Base-by-base conservation (phyloP, 2,888 invertebrate genomes). In the Lepidocyrtinus sp. region DNA sequence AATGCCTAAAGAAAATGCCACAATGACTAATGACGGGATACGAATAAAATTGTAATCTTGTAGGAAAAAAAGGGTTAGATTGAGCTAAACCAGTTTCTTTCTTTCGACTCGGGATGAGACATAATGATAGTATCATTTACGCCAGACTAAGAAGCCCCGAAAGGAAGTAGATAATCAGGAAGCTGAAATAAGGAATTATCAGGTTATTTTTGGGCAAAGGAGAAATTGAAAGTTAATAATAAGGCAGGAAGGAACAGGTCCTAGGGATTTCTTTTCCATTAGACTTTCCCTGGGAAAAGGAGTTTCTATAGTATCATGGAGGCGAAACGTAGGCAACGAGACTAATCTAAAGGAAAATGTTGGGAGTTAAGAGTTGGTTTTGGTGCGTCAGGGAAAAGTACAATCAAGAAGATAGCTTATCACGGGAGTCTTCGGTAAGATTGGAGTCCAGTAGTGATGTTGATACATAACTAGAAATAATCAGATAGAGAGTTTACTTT, bases 21-120 rank as follows among this genome's bases (percentile, higher is more conserved):
- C 50, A 50, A 50, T 50, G 50, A 50, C 5, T 50, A 50, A 50
- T 50, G 50, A 50, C 50, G 50, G 50, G 50, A 50, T 50, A 50
- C 55, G 65, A 77, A 72, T 67, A 72, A 77, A 65, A 77, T 65
- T 76, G 76, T 76, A 76, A 76, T 76, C 71, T 71, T 76, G 36
- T 7, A 36, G 50, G 15, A 50, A 50, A 50, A 12, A 50, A 50
- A 50, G 17, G 50, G 71, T 50, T 50, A 46, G 25, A 27, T 68
- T 68, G 50, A 68, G 25, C 17, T 17, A 27, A 21, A 50, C 22
- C 61, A 67, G 9, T 45, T 50, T 50, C 50, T 50, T 50, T 50
- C 50, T 17, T 50, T 7, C 36, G 2, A 17, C 50, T 50, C 36
- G n/a, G 17, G 50, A 50, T 50, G 50, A 50, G 15, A 50, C 12